Evolutionary conservation across 2,113 vertebrate genomes (phyloP), one percentile per base, ranked within the genome.

Genomic region (Proteles cristata): DNA sequence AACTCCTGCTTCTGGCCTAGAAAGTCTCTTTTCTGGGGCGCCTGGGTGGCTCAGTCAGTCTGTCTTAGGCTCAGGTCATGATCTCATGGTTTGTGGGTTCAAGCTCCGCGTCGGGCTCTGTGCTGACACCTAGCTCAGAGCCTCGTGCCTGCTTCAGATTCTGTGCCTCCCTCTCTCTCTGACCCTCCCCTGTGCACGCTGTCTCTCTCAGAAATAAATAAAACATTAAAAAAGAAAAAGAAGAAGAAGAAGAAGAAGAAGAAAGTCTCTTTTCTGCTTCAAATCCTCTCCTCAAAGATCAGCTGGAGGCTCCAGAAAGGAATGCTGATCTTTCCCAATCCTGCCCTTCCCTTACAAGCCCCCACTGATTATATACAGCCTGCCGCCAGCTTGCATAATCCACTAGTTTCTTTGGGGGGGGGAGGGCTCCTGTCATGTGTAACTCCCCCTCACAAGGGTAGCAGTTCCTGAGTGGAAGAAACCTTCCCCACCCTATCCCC

Each of bases 221-320:
- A 39, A 39, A 39, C 39, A 39, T 39, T 39, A 39, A 39, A 39
- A 3, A 39, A 39, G 39, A 39, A 39, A 4, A 39, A 39, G 39
- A 39, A 39, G 39, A 39, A 39, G 39, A 39, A 39, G 39, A 39
- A 39, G 39, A 39, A 39, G 39, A 39, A 39, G 39, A 39, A 84
- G 77, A 74, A 94, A 58, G 16, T 31, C 48, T 73, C 74, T 87
- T 88, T 73, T 93, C 66, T 88, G 92, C 50, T 73, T 77, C 77
- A 91, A 95, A 94, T 65, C 68, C 80, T 84, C 39, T 90, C 53
- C 39, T 95, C 33, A 26, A 45, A 33, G 77, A 74, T 95, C 66
- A 93, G 50, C 73, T 94, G 35, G 39, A 97, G 26, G 82, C 25
- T 68, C 31, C 76, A 58, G 58, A 19, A 94, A 90, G 80, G 55